Conservation (phyloP, 2,113 vertebrate species). For the Salvelinus namaycush region DNA sequence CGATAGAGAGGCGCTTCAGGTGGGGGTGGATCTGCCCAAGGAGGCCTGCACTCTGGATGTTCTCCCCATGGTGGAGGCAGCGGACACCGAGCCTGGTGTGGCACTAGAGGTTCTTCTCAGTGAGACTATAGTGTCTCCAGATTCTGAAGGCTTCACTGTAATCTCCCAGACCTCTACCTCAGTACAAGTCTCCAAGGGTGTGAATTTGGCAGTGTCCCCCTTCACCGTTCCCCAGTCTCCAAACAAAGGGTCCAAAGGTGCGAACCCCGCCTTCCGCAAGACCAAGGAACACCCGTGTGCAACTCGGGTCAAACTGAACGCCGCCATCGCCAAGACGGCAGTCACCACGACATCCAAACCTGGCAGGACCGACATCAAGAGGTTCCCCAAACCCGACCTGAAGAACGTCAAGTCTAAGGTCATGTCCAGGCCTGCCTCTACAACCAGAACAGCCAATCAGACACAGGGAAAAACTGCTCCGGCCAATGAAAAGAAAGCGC, state of each 20-base stretch:
- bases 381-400: constrained; percentile 42
- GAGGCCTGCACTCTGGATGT: not conserved
- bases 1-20: not conserved
- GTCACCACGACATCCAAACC: constrained; percentile 16
- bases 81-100: not conserved
- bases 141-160: constrained; percentile 7
- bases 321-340: not conserved
- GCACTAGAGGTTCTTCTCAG: not conserved
- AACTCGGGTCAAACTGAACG: constrained; percentile 8
- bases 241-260: not conserved
- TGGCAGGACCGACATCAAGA: constrained; percentile 23
- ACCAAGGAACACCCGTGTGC: not conserved
- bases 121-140: not conserved
- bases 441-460: constrained; percentile 42
- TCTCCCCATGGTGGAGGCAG: not conserved
- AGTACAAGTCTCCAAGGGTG: constrained; percentile 5
- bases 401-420: constrained; percentile 58
- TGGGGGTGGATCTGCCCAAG: not conserved
- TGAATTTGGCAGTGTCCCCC: not conserved
- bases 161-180: not conserved
- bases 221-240: not conserved
- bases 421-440: constrained; percentile 24
- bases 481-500: constrained; percentile 32
- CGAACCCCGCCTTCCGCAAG: not conserved
- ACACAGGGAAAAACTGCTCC: constrained; percentile 43